Percentiles rank a stretch among this genome's conserved stretches.
Evolutionary conservation across 2,113 vertebrate genomes (phyloP).

Genomic region (Pyrgilauda ruficollis): DNA sequence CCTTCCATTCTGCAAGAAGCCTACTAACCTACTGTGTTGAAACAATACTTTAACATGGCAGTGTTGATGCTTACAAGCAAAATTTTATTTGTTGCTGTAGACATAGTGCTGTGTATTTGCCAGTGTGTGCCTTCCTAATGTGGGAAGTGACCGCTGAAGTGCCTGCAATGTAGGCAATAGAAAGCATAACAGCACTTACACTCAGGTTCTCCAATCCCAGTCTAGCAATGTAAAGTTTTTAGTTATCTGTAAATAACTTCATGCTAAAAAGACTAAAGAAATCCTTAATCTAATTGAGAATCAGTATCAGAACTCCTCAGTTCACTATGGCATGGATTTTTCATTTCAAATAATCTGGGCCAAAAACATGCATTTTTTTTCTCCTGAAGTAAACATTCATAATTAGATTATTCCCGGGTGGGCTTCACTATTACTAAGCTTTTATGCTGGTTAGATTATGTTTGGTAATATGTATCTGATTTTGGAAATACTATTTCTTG

Average conservation of each 20-base stretch:
- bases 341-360: neutral
- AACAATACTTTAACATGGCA: neutral
- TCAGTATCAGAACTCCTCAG: neutral
- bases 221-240: neutral
- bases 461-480: neutral
- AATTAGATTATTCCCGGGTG: neutral
- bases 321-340: neutral
- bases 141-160: neutral
- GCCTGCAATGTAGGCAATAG: neutral
- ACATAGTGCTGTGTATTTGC: neutral
- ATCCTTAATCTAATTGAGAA: neutral
- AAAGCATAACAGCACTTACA: neutral
- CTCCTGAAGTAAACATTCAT: neutral
- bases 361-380: neutral
- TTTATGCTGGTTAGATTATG: neutral
- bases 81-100: neutral
- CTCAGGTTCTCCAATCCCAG: neutral
- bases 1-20: neutral
- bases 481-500: neutral
- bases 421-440: neutral
- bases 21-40: neutral
- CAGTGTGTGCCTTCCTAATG: neutral
- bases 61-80: neutral
- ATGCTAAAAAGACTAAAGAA: neutral
- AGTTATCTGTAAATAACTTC: neutral